Evolutionary conservation across 30 jellyfish, hydroid and myxozoan species (phyloP).

Genomic region (Catostylus mosaicus): DNA sequence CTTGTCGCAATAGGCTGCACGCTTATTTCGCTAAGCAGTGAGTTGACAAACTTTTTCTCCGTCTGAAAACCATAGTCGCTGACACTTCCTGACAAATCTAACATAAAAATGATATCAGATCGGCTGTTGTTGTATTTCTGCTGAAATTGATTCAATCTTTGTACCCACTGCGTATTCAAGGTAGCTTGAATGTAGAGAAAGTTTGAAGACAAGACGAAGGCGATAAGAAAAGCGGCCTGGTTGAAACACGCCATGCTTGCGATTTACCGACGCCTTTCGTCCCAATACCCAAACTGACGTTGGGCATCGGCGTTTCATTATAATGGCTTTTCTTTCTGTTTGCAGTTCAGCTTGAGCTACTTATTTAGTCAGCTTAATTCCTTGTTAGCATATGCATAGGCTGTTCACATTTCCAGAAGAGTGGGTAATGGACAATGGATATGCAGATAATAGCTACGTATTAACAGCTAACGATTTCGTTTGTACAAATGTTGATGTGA

Average conservation of each 20-base stretch:
- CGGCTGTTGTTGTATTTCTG: slow-evolving; percentile 89
- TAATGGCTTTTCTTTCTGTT: slow-evolving; percentile 4
- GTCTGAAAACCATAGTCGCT: slow-evolving; percentile 73
- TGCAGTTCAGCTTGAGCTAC: not conserved
- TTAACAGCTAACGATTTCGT: slow-evolving; percentile 33
- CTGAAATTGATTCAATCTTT: slow-evolving; percentile 90
- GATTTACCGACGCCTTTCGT: slow-evolving; percentile 35
- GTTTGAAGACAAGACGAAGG: slow-evolving; percentile 8
- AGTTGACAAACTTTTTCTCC: slow-evolving; percentile 81
- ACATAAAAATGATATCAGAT: slow-evolving; percentile 85
- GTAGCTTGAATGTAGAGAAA: slow-evolving; percentile 17
- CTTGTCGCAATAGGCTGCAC: slow-evolving; percentile 96
- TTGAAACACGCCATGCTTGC: slow-evolving; percentile 37
- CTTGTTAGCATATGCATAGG: slow-evolving; percentile 22
- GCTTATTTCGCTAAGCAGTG: slow-evolving; percentile 88
- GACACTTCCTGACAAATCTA: slow-evolving; percentile 90
- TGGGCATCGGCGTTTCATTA: not conserved
- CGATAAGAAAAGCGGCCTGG: slow-evolving; percentile 16
- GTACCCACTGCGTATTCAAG: slow-evolving; percentile 53
- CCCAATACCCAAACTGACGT: slow-evolving; percentile 15
- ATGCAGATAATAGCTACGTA: slow-evolving; percentile 3
- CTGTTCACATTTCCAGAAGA: slow-evolving; percentile 33
- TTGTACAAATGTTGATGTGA: slow-evolving; percentile 15
- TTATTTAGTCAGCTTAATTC: slow-evolving; percentile 34
- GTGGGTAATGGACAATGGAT: slow-evolving; percentile 23